phyloP scores from a whole-genome alignment of 2,113 vertebrate genomes.

The Dasyornis broadbenti region DNA sequence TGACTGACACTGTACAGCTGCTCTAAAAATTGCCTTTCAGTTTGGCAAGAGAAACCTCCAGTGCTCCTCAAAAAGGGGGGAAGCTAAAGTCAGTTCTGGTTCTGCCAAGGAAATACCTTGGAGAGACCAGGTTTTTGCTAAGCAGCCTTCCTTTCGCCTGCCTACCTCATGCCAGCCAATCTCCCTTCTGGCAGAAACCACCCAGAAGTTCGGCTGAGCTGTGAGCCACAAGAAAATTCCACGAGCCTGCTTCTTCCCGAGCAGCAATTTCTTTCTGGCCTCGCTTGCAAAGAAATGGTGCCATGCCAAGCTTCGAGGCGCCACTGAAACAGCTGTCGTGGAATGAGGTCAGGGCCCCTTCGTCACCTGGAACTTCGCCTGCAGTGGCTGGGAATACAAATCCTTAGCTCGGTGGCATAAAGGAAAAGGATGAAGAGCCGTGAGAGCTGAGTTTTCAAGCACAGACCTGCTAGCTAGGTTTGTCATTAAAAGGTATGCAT shows the following conservation, averaged over 20 bases:
- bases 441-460: conserved; percentile 41
- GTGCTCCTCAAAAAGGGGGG: background rate
- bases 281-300: conserved; percentile 29
- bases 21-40: background rate
- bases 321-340: background rate
- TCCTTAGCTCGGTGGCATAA: conserved; percentile 25
- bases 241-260: background rate
- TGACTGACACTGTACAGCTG: background rate
- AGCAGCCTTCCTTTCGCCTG: background rate
- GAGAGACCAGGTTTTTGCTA: background rate
- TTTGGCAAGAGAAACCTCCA: background rate
- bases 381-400: background rate
- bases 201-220: background rate
- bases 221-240: background rate
- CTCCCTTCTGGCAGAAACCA: background rate
- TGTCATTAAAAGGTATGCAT: background rate
- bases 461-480: background rate
- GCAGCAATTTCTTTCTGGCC: conserved; percentile 29
- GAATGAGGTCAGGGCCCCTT: conserved; percentile 4
- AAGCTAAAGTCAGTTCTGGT: background rate
- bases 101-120: conserved; percentile 8
- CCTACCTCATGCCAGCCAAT: background rate
- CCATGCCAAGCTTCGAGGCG: conserved; percentile 28
- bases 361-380: conserved; percentile 29
- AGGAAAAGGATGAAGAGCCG: conserved; percentile 49